Percentiles rank a stretch among this genome's conserved stretches.
phyloP scores from a whole-genome alignment of 2,797 vertebrate species.

The Dendrocincla tyrannina region DNA sequence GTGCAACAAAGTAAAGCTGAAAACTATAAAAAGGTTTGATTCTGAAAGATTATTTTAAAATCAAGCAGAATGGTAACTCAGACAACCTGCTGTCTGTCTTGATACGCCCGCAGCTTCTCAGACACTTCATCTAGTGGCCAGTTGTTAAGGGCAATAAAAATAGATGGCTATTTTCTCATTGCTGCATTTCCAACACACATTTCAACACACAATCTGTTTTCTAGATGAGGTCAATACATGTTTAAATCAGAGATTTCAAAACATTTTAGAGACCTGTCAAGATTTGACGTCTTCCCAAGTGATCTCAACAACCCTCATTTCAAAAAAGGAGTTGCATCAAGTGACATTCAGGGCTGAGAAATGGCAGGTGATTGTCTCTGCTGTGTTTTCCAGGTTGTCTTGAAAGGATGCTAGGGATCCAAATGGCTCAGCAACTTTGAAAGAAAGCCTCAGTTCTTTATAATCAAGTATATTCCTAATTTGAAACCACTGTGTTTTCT shows the following conservation, averaged over 20 bases:
- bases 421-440: background rate
- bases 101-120: conserved; percentile 81
- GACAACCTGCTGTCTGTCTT: conserved; percentile 73
- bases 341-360: background rate
- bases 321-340: background rate
- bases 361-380: background rate
- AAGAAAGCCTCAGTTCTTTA: background rate
- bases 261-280: background rate
- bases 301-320: background rate
- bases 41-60: background rate
- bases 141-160: conserved; percentile 76
- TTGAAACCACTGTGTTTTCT: background rate
- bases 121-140: conserved; percentile 85
- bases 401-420: background rate
- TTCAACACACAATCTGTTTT: background rate
- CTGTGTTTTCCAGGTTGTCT: background rate
- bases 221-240: background rate
- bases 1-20: background rate
- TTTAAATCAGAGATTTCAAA: background rate
- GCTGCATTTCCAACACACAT: background rate
- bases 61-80: conserved; percentile 6
- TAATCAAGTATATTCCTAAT: background rate
- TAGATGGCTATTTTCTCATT: background rate
- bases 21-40: background rate
- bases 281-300: background rate